Evolutionary conservation across 1,140 invertebrate species (phyloP).

Genomic region (Euwallacea fornicatus): DNA sequence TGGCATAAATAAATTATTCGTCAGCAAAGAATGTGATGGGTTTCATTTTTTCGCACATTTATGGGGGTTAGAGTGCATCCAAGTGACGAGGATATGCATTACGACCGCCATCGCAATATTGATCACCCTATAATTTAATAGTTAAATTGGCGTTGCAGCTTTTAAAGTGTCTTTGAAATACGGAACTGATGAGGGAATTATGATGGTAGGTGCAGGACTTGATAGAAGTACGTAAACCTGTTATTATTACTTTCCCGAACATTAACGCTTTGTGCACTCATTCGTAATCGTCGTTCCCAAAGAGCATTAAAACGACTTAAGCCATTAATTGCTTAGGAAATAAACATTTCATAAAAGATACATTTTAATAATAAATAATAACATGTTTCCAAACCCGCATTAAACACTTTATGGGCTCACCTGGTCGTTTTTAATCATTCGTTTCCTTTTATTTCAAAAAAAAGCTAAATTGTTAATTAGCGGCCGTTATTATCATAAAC

Average conservation of each 20-base stretch:
- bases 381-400: conserved; percentile 44
- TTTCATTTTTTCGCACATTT: no score
- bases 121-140: no score
- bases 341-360: conserved; percentile 40
- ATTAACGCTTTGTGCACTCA: conserved; percentile 1
- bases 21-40: no score
- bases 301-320: background rate
- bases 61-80: no score
- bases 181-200: no score
- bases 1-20: no score
- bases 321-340: conserved; percentile 35
- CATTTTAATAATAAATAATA: conserved; percentile 47
- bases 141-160: no score
- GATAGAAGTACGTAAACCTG: no score
- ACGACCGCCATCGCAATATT: no score
- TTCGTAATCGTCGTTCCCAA: background rate
- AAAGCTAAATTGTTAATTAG: conserved; percentile 40
- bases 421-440: conserved; percentile 42
- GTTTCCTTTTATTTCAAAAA: conserved; percentile 39
- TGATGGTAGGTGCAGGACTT: no score
- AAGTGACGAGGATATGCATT: no score
- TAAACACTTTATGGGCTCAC: conserved; percentile 44
- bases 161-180: no score
- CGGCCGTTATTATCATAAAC: conserved; percentile 36
- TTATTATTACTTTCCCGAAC: background rate